phyloP scores from a whole-genome alignment of 2,797 vertebrate genomes.

The Somateria mollissima region DNA sequence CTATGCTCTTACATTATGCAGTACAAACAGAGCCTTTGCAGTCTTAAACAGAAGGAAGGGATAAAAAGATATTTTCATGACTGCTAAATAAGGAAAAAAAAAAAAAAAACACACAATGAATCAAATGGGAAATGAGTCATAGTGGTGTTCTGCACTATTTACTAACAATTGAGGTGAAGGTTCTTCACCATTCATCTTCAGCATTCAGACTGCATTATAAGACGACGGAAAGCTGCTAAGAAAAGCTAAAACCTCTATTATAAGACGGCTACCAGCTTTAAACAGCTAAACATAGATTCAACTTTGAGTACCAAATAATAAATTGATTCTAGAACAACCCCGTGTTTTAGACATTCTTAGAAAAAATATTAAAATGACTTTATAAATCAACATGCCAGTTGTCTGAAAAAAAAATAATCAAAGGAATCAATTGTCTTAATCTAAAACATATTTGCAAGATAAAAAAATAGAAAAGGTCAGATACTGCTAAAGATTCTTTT shows the following conservation, averaged over 20 bases:
- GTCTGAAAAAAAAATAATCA: background rate
- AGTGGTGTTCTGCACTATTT: background rate
- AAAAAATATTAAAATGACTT: background rate
- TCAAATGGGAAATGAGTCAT: background rate
- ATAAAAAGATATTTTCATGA: background rate
- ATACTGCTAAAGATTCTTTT: background rate
- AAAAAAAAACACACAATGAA: background rate
- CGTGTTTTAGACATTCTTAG: background rate
- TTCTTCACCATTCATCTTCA: background rate
- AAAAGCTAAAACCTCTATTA: background rate
- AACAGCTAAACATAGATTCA: background rate
- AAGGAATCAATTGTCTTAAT: background rate
- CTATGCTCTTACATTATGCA: accelerated
- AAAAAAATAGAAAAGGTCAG: background rate
- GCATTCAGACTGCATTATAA: background rate
- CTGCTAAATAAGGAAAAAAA: background rate
- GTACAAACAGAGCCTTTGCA: background rate
- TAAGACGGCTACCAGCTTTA: background rate
- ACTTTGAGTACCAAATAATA: background rate
- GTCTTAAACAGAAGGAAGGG: background rate
- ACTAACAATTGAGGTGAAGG: background rate
- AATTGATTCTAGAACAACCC: background rate
- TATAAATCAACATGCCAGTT: background rate
- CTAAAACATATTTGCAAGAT: background rate
- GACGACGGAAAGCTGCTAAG: background rate